phyloP scores from a whole-genome alignment of 2,797 vertebrate genomes.

The Poeciliopsis paucimaculata region DNA sequence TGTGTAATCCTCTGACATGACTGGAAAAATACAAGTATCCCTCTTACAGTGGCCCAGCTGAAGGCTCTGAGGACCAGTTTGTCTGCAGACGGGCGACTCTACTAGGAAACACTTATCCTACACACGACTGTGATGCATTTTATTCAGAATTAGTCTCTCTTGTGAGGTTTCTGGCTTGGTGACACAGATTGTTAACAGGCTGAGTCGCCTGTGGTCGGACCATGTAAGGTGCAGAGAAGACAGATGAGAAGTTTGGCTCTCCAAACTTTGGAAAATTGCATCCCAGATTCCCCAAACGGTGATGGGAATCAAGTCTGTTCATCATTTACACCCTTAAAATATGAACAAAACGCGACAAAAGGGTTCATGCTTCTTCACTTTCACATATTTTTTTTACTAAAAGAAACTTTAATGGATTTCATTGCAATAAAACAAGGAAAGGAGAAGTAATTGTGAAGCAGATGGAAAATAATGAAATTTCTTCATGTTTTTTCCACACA shows the following conservation, averaged over 20 bases:
- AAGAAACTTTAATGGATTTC: neutral
- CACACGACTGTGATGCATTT: conserved; percentile 31
- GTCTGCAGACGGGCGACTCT: conserved; percentile 42
- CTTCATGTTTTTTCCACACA: neutral
- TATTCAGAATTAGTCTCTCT: conserved; percentile 37
- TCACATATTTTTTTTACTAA: neutral
- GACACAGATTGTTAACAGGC: conserved; percentile 62
- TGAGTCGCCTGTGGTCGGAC: conserved; percentile 56
- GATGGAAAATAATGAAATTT: neutral
- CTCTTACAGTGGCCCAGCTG: conserved; percentile 69
- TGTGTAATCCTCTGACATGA: conserved; percentile 78
- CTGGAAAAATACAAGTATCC: conserved; percentile 79
- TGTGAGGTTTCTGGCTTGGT: conserved; percentile 61
- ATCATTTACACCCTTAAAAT: conserved; percentile 53
- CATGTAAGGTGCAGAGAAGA: conserved; percentile 62
- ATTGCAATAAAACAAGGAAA: neutral
- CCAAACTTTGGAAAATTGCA: conserved; percentile 67
- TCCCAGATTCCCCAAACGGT: conserved; percentile 62
- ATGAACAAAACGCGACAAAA: conserved; percentile 22
- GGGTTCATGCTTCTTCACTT: neutral
- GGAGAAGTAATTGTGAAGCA: neutral
- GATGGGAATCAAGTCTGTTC: conserved; percentile 59
- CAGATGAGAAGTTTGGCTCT: conserved; percentile 54
- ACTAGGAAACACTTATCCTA: conserved; percentile 14
- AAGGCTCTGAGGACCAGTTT: conserved; percentile 64